Evolutionary conservation across 2,113 vertebrate species (phyloP).

Genomic region (Trochalopteron elliotii): DNA sequence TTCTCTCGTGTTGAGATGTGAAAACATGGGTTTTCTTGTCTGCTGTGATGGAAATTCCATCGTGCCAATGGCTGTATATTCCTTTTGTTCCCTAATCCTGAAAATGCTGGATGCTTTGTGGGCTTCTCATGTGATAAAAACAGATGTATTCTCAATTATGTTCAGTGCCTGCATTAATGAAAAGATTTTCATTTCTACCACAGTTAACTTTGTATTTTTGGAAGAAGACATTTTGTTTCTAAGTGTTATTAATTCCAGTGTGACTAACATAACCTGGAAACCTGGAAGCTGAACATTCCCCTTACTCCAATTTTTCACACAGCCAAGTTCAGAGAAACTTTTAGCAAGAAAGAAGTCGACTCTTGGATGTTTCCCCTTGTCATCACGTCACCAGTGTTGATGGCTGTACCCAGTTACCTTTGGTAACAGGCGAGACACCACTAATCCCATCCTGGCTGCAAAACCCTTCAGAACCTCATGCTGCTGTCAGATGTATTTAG

Average conservation of each 20-base stretch:
- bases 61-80: accelerated
- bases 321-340: background rate
- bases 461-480: background rate
- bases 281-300: background rate
- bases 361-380: background rate
- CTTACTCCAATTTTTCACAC: constrained; percentile 5
- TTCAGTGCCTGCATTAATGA: background rate
- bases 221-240: background rate
- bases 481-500: background rate
- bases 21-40: constrained; percentile 43
- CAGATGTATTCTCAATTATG: background rate
- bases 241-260: background rate
- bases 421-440: background rate
- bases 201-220: background rate
- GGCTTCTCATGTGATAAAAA: background rate
- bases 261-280: constrained; percentile 44
- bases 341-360: background rate
- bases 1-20: background rate
- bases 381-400: background rate
- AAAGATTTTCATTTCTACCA: background rate
- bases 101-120: background rate
- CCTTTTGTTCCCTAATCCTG: background rate
- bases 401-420: background rate
- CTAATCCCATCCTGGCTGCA: background rate
- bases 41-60: constrained; percentile 28